Percentiles rank a stretch among this genome's conserved stretches.
phyloP scores from a whole-genome alignment of 2,113 vertebrate genomes.

The Myotis lucifugus region DNA sequence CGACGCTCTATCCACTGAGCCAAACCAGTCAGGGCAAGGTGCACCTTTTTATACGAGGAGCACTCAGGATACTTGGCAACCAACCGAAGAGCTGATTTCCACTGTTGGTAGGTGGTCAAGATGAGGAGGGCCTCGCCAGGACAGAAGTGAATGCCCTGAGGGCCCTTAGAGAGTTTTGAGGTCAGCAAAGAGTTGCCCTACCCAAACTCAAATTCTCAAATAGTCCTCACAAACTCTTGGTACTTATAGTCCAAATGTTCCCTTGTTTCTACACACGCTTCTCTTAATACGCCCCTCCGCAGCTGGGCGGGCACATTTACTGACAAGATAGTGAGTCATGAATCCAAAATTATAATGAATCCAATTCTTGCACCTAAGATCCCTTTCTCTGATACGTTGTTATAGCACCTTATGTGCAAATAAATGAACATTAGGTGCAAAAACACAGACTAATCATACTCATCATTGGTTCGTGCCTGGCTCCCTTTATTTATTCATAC shows the following conservation, averaged over 20 bases:
- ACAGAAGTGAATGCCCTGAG: background rate
- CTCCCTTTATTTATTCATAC: background rate
- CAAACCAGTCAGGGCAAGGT: no score
- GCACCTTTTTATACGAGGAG: background rate
- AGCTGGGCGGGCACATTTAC: background rate
- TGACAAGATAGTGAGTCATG: background rate
- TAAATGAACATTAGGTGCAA: background rate
- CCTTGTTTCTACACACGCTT: background rate
- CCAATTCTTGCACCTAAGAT: background rate
- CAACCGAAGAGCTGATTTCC: background rate
- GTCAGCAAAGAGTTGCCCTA: background rate
- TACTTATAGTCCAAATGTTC: background rate
- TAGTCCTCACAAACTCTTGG: background rate
- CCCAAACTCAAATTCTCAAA: background rate
- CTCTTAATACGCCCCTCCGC: background rate
- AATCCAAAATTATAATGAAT: conserved; percentile 29
- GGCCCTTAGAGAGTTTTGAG: background rate
- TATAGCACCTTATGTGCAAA: background rate
- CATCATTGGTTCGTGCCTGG: background rate
- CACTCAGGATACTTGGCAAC: background rate
- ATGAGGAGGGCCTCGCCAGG: background rate
- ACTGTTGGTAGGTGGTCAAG: background rate
- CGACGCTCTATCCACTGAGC: no score
- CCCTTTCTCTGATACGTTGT: conserved; percentile 12
- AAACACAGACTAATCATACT: background rate